Evolutionary conservation across 2,888 invertebrate genomes (phyloP), one percentile per base, ranked within the genome.

Genomic region (Cataglyphis rosenhaueri): DNA sequence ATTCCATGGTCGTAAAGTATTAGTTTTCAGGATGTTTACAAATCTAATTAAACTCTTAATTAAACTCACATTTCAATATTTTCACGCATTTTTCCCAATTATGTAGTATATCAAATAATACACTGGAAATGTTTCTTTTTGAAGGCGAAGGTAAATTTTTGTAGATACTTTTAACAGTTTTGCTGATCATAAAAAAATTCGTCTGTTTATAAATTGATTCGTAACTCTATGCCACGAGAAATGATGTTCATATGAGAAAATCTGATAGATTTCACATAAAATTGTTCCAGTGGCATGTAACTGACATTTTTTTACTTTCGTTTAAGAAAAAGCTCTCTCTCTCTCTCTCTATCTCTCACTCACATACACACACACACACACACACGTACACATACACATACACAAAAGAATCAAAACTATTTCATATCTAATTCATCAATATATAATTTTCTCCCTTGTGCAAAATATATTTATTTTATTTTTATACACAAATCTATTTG

Each of bases 21-120:
- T 86, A 86, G 87, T 82, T 85, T 88, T 87, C 81, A 83, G 83
- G 71, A 84, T 86, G 87, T 86, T 90, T 86, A 86, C 85, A 71
- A 64, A n/a, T 48, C 65, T 65, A 66, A 25, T 25, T 25, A 25
- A 25, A 25, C 25, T 25, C 25, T 57, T 44, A 65, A 57, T 52
- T n/a, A 52, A n/a, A 55, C 61, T 83, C 79, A 62, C 64, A 65
- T 82, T 81, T 62, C 73, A 88, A 89, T 89, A 91, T 85, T 87
- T 81, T 85, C 83, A 79, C 87, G 87, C 83, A 86, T 88, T 89
- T 91, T 86, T 74, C 44, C 61, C 61, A 73, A 71, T 75, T 15
- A 57, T 29, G 59, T 29, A 32, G 0, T 32, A 32, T 32, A 12
- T 2, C 8, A 35, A 12, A 41, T 41, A 59, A 32, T n/a, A 32